Base-by-base conservation (phyloP, 2,888 invertebrate species). In the Omphaloscelis lunosa region DNA sequence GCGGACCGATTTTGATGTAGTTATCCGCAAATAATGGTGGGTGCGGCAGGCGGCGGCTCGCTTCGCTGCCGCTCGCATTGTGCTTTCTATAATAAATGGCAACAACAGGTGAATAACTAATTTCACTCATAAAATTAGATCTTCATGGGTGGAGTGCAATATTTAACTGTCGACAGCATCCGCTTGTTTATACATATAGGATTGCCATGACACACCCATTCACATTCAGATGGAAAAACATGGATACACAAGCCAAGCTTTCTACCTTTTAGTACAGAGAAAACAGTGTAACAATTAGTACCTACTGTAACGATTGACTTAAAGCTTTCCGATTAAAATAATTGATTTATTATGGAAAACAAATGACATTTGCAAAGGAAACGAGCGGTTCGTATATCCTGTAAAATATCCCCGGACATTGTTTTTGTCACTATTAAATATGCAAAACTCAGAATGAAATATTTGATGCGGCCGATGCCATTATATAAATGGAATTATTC, bases 61-160 rank as follows among this genome's bases (percentile, higher is more conserved):
- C 92, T 93, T 87, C 93, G 91, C 91, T 94, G 94, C 92, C 92
- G 92, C 84, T 90, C 91, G 90, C 94, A 95, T 96, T 96, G 96
- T 96, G 91, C 90, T 92, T 92, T 89, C 93, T 94, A 94, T 95
- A 95, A 96, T 96, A 96, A 96, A 96, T 96, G 95, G 94, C 96
- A 96, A 95, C 95, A 96, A 95, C 96, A 96, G 96, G 96, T 96
- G 96, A 96, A 96, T 95, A 94, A 96, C 95, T 96, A 96, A 96
- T 96, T 96, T 96, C 95, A 95, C 95, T 95, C 93, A 95, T 96
- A 96, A 96, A 95, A 95, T 95, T 95, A 96, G 95, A 94, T 94
- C 92, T 94, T 91, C 93, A 95, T 96, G 96, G 96, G 95, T 95
- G 96, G 94, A 95, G 95, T 94, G 94, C 94, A 95, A 95, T 96